These are phyloP conservation scores for Planococcus citri DNA, from an alignment of 1,140 invertebrate genomes.

Conservation along the genomic window DNA sequence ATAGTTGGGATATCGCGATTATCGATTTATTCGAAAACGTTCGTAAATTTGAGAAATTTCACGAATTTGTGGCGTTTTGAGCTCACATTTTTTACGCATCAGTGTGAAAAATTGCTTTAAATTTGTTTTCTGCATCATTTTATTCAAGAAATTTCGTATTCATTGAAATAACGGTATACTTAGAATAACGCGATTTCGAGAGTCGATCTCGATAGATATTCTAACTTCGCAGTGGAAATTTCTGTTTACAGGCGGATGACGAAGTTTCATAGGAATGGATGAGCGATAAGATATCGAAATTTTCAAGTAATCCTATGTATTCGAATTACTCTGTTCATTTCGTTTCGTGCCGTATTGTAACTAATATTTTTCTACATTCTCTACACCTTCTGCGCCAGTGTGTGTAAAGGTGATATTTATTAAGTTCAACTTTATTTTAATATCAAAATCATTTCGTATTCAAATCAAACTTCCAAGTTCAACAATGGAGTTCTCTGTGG, in stretches of 20 bases:
- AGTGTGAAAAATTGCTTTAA: too few relatives aligned
- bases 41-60: background rate
- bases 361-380: background rate
- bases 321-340: background rate
- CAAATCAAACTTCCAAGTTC: background rate
- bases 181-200: too few relatives aligned
- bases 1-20: background rate
- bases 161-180: background rate
- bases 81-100: too few relatives aligned
- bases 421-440: background rate
- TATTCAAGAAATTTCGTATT: background rate
- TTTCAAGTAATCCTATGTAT: background rate
- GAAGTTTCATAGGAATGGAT: background rate
- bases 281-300: conserved; percentile 2
- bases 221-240: background rate
- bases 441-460: background rate
- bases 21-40: background rate
- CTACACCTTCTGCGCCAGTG: conserved; percentile 70
- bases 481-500: background rate
- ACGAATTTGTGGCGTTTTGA: too few relatives aligned
- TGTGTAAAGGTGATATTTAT: conserved; percentile 57
- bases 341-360: conserved; percentile 7
- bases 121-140: too few relatives aligned
- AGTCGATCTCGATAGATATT: background rate
- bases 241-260: conserved; percentile 9